A percentile compares a stretch with the other conserved stretches of the same genome.
phyloP scores from a whole-genome alignment of 2,888 invertebrate genomes.

The Lottia gigantea region DNA sequence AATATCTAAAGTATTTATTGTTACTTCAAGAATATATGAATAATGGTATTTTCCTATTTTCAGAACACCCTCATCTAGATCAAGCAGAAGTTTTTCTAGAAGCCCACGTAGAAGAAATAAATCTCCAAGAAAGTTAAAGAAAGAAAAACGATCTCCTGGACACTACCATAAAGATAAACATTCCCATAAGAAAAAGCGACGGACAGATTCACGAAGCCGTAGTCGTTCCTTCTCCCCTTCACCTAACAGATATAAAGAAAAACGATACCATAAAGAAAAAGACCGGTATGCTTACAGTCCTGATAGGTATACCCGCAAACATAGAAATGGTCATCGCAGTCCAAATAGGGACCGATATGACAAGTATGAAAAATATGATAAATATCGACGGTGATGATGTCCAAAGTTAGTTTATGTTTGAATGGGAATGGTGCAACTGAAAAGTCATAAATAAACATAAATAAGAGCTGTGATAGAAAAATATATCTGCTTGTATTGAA shows the following conservation, averaged over 20 bases:
- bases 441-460: background rate
- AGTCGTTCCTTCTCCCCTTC: slow-evolving; percentile 37
- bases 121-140: slow-evolving; percentile 41
- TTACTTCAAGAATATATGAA: background rate
- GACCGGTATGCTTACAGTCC: slow-evolving; percentile 19
- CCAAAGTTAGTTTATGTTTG: background rate
- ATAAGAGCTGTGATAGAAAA: background rate
- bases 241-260: background rate
- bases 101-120: slow-evolving; percentile 32
- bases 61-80: slow-evolving; percentile 46
- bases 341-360: slow-evolving; percentile 39
- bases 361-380: slow-evolving; percentile 37
- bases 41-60: slow-evolving; percentile 34
- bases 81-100: slow-evolving; percentile 38
- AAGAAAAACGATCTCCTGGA: slow-evolving; percentile 40
- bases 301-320: slow-evolving; percentile 37
- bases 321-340: slow-evolving; percentile 40
- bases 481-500: background rate
- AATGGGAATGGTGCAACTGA: background rate
- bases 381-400: background rate
- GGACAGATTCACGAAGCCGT: slow-evolving; percentile 36
- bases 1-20: too few relatives aligned
- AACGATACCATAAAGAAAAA: slow-evolving; percentile 9
- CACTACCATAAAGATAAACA: slow-evolving; percentile 41
- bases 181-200: slow-evolving; percentile 47